Evolutionary conservation across 2,113 vertebrate genomes (phyloP).

Genomic region (Spea bombifrons): DNA sequence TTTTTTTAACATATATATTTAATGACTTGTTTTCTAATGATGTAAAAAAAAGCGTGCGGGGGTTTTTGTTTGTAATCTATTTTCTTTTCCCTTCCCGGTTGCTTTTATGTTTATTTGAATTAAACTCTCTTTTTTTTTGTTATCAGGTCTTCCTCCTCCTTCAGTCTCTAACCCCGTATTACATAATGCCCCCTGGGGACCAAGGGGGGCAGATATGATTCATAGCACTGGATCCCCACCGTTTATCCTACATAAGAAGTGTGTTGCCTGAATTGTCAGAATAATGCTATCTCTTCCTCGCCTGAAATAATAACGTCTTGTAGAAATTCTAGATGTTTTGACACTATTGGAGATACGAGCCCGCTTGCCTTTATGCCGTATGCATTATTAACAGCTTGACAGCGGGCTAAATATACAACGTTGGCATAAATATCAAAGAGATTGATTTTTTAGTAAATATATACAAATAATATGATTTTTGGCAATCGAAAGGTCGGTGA

Average conservation of each 20-base stretch:
- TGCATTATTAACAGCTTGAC: neutral
- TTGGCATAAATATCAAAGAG: slow-evolving; percentile 32
- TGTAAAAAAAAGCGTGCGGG: too few species aligned
- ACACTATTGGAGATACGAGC: too few species aligned
- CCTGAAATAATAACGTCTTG: neutral
- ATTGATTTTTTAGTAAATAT: neutral
- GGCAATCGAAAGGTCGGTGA: slow-evolving; percentile 6
- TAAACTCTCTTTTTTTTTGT: neutral
- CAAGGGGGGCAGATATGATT: neutral
- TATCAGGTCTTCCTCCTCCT: slow-evolving; percentile 1
- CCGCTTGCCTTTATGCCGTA: neutral
- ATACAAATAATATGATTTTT: slow-evolving; percentile 26
- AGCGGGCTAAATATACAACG: neutral
- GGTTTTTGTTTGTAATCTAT: too few species aligned
- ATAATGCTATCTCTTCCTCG: neutral
- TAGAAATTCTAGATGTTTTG: neutral
- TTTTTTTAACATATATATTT: too few species aligned
- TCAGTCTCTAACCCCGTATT: neutral
- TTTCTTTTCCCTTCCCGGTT: too few species aligned
- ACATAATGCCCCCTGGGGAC: slow-evolving; percentile 3
- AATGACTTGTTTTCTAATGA: too few species aligned
- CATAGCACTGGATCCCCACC: neutral
- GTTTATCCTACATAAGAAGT: neutral
- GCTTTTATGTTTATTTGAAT: too few species aligned
- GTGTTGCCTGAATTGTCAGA: neutral